phyloP scores from a whole-genome alignment of 2,113 vertebrate species.

The Garra rufa region DNA sequence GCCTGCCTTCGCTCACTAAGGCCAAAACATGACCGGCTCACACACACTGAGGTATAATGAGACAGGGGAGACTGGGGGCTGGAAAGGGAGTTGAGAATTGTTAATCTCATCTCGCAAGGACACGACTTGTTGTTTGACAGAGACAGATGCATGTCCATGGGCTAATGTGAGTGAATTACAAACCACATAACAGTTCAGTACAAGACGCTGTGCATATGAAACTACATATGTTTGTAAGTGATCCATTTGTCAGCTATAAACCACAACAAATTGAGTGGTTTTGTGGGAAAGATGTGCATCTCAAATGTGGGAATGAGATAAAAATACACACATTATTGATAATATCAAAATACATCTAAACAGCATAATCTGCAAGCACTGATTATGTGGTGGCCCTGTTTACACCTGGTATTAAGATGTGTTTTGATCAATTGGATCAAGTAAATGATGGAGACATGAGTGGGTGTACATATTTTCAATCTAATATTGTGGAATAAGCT shows the following conservation, averaged over 20 bases:
- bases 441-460: not conserved
- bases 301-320: not conserved
- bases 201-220: not conserved
- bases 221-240: not conserved
- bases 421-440: not conserved
- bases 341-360: not conserved
- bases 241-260: not conserved
- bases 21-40: not conserved
- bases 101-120: constrained; percentile 26
- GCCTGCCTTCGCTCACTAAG: not conserved
- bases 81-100: constrained; percentile 12
- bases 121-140: constrained; percentile 1
- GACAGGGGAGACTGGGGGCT: constrained; percentile 3
- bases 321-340: not conserved
- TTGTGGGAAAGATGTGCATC: not conserved
- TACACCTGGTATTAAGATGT: not conserved
- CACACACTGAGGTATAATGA: constrained; percentile 30
- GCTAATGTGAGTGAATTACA: constrained; percentile 13
- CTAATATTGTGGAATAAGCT: too few species aligned
- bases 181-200: not conserved
- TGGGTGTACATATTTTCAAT: too few species aligned
- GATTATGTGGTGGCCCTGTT: not conserved
- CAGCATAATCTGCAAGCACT: not conserved
- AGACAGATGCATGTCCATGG: constrained; percentile 12
- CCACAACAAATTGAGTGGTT: not conserved